phyloP scores from a whole-genome alignment of 53 echinoderm and acorn worm species.

The Holothuria leucospilota region DNA sequence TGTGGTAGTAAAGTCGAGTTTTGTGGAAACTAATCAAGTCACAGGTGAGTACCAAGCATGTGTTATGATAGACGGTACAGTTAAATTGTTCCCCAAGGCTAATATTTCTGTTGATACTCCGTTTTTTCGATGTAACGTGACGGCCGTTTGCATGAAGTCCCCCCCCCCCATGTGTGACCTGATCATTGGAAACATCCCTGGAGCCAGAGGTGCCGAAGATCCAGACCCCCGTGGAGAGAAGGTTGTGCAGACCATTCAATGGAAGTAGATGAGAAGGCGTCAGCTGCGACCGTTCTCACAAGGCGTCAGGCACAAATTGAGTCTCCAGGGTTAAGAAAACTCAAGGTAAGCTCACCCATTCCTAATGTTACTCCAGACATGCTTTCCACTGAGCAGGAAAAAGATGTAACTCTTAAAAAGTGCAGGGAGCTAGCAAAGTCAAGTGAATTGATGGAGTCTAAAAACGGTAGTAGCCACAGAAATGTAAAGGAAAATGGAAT shows the following conservation, averaged over 20 bases:
- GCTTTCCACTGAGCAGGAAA: too few relatives aligned
- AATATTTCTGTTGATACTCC: slow-evolving; percentile 37
- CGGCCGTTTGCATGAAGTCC: too few relatives aligned
- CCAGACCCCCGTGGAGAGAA: not conserved
- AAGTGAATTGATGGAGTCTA: too few relatives aligned
- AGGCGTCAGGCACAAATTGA: slow-evolving; percentile 31
- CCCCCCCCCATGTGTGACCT: slow-evolving; percentile 40
- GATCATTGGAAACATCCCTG: slow-evolving; percentile 43
- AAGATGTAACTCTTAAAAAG: too few relatives aligned
- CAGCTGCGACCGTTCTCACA: slow-evolving; percentile 49
- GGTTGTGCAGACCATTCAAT: not conserved
- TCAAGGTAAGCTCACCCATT: not conserved
- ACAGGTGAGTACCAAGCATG: slow-evolving; percentile 17
- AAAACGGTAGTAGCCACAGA: too few relatives aligned
- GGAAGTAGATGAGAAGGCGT: too few relatives aligned
- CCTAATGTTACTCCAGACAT: slow-evolving; percentile 49
- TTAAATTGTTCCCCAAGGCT: slow-evolving; percentile 24
- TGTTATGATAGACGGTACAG: slow-evolving; percentile 50
- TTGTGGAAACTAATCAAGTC: slow-evolving; percentile 1
- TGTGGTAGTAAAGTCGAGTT: slow-evolving; percentile 25
- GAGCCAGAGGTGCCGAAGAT: too few relatives aligned
- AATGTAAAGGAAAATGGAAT: too few relatives aligned
- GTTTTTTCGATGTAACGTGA: slow-evolving; percentile 44
- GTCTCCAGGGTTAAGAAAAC: not conserved
- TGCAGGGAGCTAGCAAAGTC: too few relatives aligned